Conservation (phyloP, 2,888 invertebrate genomes). For the Acrobasis repandana region DNA sequence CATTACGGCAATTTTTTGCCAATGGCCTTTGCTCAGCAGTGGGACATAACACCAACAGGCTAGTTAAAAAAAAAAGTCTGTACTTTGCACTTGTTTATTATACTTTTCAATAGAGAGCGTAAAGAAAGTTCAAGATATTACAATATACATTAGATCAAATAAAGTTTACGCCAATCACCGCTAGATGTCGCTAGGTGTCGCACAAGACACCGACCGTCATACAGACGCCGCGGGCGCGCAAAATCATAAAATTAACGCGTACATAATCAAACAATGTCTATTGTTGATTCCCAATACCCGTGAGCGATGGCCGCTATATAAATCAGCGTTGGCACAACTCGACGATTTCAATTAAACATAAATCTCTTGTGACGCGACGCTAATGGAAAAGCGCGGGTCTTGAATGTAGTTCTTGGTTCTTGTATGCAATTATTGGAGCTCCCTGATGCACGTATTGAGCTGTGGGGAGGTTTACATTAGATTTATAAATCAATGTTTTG, state of each 20-base stretch:
- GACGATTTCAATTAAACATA: conserved; percentile 80
- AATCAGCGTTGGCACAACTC: conserved; percentile 72
- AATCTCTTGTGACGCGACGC: conserved; percentile 66
- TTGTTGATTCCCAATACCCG: conserved; percentile 50
- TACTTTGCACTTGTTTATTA: no score
- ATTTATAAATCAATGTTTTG: conserved; percentile 22
- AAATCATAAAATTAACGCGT: conserved; percentile 20
- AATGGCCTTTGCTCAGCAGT: no score
- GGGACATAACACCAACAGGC: no score
- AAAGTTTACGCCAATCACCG: neutral
- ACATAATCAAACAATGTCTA: conserved; percentile 60
- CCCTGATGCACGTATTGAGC: conserved; percentile 17
- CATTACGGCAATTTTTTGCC: no score
- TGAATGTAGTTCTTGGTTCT: conserved; percentile 41
- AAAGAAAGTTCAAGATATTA: no score
- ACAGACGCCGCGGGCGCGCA: neutral
- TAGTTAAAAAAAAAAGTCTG: no score
- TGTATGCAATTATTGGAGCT: conserved; percentile 34
- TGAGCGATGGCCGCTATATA: conserved; percentile 56
- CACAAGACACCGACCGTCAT: neutral
- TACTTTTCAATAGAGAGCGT: no score
- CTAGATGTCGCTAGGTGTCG: conserved; percentile 19
- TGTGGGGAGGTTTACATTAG: conserved; percentile 21
- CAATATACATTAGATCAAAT: no score
- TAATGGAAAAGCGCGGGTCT: conserved; percentile 61